Base-by-base conservation (phyloP, 2,113 vertebrate species). In the Empidonax alnorum region DNA sequence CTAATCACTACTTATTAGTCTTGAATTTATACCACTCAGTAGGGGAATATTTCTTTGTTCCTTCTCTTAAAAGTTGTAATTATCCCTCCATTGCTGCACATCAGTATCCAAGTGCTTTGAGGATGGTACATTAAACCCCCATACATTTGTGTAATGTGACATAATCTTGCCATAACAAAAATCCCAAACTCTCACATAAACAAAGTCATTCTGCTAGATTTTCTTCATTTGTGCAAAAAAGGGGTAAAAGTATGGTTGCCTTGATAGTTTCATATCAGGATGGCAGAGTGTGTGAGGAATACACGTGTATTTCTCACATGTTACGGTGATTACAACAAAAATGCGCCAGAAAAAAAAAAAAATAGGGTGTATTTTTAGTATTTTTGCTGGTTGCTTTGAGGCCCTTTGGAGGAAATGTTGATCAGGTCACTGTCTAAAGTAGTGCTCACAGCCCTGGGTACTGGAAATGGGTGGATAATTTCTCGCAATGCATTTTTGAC, bases 1-100 rank as follows among this genome's bases (percentile, higher is more conserved):
- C 39, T 84, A 67, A 78, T 89, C 72, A 33, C 39, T 90, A 44
- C 65, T 93, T 90, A 81, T 71, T 94, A 94, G 76, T 42, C 44
- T 63, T 86, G 56, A 81, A 89, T 93, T 94, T 88, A 41, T 92
- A 56, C 66, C 84, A 16, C 62, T 65, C 65, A 92, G 14, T 37
- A 35, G 82, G n/a, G 55, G 30, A 72, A 41, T 71, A 88, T 84
- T 88, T 93, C 68, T 84, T 71, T 72, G 52, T 67, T 96, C 44
- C 41, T 88, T 52, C 31, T 74, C 68, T 86, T 71, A 35, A 21
- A 84, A 49, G 39, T 58, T 90, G 56, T 67, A 81, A 81, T 91
- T 88, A 59, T 77, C n/a, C 22, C 56, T 78, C 44, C 20, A 24
- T 52, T 52, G 79, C 72, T 67, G 33, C 56, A 23, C 47, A 56